A percentile compares a stretch with the other conserved stretches of the same genome.
phyloP scores from a whole-genome alignment of 2,888 invertebrate species.

The Sphaeridia pumilis region DNA sequence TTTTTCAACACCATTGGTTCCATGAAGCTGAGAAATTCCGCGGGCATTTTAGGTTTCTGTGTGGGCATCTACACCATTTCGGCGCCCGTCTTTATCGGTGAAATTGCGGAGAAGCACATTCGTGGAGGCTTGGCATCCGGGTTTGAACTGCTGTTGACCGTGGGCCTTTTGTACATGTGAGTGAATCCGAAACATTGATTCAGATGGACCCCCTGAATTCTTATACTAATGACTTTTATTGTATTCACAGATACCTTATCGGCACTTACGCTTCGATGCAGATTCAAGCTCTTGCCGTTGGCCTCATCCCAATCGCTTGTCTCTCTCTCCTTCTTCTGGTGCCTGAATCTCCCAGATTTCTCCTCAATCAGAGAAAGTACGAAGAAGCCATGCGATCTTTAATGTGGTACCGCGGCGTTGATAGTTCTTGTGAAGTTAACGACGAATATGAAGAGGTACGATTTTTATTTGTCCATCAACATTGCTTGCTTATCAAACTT shows the following conservation, averaged over 20 bases:
- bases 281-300: conserved; percentile 54
- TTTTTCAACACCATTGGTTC: neutral
- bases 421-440: conserved; percentile 37
- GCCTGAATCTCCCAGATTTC: conserved; percentile 32
- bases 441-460: conserved; percentile 27
- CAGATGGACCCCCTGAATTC: too few species aligned
- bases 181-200: conserved; percentile 1
- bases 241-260: conserved; percentile 38
- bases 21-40: too few species aligned
- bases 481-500: neutral
- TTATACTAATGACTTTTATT: too few species aligned
- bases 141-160: conserved; percentile 65
- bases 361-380: conserved; percentile 7
- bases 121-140: conserved; percentile 52
- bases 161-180: conserved; percentile 33
- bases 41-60: conserved; percentile 53
- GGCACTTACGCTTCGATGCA: conserved; percentile 55
- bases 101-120: conserved; percentile 51
- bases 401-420: conserved; percentile 56
- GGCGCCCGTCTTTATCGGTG: conserved; percentile 72
- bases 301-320: conserved; percentile 56
- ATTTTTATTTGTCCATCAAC: neutral
- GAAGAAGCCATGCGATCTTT: conserved; percentile 47
- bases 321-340: conserved; percentile 37
- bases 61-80: conserved; percentile 75